phyloP scores from a whole-genome alignment of 2,797 vertebrate genomes.

The Sebastes elongatus region DNA sequence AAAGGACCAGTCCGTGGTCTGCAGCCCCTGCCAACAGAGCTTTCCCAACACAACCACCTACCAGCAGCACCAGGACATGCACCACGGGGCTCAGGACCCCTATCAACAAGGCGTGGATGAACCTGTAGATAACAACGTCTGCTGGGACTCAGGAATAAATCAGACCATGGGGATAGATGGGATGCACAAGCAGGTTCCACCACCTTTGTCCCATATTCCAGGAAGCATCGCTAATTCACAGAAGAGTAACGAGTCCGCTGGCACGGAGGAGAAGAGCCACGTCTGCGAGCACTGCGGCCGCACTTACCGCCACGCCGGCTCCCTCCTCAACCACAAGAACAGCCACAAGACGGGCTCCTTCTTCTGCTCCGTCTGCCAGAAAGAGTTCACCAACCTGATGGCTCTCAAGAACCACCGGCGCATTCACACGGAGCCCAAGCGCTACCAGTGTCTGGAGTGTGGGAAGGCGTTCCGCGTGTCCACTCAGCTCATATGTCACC shows the following conservation, averaged over 20 bases:
- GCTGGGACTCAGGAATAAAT: conserved; percentile 73
- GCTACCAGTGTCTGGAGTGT: conserved; percentile 89
- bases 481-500: conserved; percentile 90
- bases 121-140: conserved; percentile 38
- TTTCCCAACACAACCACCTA: conserved; percentile 80
- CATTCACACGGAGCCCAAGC: conserved; percentile 89
- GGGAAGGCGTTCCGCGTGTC: conserved; percentile 87
- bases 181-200: conserved; percentile 61
- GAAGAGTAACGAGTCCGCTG: conserved; percentile 25
- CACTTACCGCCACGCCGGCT: conserved; percentile 91
- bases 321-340: conserved; percentile 94
- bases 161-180: conserved; percentile 55
- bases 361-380: conserved; percentile 86
- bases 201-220: conserved; percentile 68
- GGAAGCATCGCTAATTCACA: conserved; percentile 40
- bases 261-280: conserved; percentile 82
- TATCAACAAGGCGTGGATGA: conserved; percentile 35
- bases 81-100: conserved; percentile 50
- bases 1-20: conserved; percentile 80
- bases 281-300: conserved; percentile 91
- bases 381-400: conserved; percentile 88
- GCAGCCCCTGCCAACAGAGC: conserved; percentile 78
- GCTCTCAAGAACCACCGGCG: conserved; percentile 91
- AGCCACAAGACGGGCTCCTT: conserved; percentile 92
- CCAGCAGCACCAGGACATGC: conserved; percentile 81